phyloP scores from a whole-genome alignment of 2,113 vertebrate genomes.

The Platanista minor region DNA sequence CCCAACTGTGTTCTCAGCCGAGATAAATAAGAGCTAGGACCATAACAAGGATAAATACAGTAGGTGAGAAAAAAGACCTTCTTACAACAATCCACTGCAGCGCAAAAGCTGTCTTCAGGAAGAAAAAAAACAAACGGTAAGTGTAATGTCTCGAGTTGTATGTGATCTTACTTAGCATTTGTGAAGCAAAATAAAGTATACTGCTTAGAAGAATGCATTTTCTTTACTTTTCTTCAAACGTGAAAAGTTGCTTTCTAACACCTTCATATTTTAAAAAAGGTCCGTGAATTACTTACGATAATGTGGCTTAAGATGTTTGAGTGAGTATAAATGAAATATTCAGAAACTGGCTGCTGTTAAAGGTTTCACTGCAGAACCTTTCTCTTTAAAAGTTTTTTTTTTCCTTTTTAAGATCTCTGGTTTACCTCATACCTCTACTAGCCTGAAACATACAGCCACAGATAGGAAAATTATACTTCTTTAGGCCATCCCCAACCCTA shows the following conservation, averaged over 20 bases:
- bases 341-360: constrained; percentile 15
- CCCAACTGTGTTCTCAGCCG: neutral
- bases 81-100: neutral
- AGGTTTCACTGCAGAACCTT: neutral
- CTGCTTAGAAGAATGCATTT: neutral
- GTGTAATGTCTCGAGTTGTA: neutral
- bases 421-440: neutral
- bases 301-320: neutral
- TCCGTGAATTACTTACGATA: constrained; percentile 31
- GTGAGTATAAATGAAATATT: constrained; percentile 38
- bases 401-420: neutral
- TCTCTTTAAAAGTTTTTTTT: neutral
- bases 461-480: neutral
- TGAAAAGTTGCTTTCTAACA: neutral
- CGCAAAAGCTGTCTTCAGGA: neutral
- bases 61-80: neutral
- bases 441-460: neutral
- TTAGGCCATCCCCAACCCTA: neutral
- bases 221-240: neutral
- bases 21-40: neutral
- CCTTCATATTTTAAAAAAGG: neutral
- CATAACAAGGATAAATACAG: neutral
- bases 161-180: neutral
- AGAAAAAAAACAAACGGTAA: neutral
- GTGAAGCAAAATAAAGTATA: neutral